Base-by-base conservation (phyloP, 64 coral and sea anemone species). In the Actinia equina region DNA sequence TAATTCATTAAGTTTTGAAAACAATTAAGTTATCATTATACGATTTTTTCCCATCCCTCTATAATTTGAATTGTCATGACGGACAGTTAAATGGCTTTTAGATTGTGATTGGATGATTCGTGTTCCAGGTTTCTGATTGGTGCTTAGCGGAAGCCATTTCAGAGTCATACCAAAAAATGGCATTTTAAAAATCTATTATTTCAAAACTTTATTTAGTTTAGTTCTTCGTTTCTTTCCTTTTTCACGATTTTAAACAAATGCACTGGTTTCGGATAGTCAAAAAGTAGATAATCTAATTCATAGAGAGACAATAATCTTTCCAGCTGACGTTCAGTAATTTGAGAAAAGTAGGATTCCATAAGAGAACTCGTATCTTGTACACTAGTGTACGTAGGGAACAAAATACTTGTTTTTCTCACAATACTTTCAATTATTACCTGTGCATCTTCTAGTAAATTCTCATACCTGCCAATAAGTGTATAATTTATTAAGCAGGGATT, bases 401-500 rank as follows among this genome's bases (percentile, higher is more conserved):
- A 4, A 42, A 85, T 59, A 26, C 55, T 60, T 8, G 2, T 44
- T 14, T 63, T 42, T 53, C 20, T 11, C 14, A 10, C 59, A 60
- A 57, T 30, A 9, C 20, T 85, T 13, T 85, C 55, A 10, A 85
- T 58, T 12, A 85, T 85, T 10, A 9, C 15, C 56, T 42, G 14
- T 27, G 83, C 22, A 60, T 91, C 89, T 4, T 69, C 15, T 16
- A 71, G 20, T 43, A 91, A 20, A 53, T 25, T 86, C 15, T 91
- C 84, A 77, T 86, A 91, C 17, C 11, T 59, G 2, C 89, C 89
- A 60, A 86, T 81, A 42, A 86, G 80, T 14, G 77, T 83, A 63
- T 86, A 91, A n/a, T 86, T 65, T 37, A 91, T 62, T 15, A 52
- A 49, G 59, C 83, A 86, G 14, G 89, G 89, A 60, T 85, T 30